Conservation (phyloP, 92 coral and sea anemone species). For the Porites divaricata region DNA sequence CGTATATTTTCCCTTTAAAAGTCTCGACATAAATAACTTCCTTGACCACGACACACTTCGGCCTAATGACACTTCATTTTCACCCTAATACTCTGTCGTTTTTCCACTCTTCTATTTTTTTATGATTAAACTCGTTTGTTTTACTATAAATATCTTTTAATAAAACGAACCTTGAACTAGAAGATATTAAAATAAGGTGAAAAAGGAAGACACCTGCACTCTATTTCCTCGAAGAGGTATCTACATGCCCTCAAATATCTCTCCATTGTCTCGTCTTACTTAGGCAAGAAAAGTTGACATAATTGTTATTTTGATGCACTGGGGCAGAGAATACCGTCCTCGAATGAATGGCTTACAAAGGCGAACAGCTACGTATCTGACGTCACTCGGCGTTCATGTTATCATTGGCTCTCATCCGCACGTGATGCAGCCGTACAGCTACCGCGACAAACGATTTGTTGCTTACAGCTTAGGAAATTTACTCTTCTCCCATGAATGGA, state of each 20-base stretch:
- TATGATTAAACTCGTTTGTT: neutral
- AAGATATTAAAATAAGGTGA: too few species aligned
- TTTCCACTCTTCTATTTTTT: neutral
- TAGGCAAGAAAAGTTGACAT: slow-evolving; percentile 44
- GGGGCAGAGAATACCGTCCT: slow-evolving; percentile 55
- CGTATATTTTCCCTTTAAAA: too few species aligned
- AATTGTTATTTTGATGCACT: slow-evolving; percentile 51
- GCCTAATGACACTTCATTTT: neutral
- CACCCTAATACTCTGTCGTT: neutral
- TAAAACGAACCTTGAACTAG: too few species aligned
- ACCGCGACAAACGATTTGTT: slow-evolving; percentile 36
- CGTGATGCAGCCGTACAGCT: slow-evolving; percentile 43
- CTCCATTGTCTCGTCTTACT: neutral
- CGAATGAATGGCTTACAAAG: slow-evolving; percentile 34
- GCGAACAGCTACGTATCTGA: slow-evolving; percentile 52
- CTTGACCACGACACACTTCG: too few species aligned
- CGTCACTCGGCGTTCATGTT: slow-evolving; percentile 64
- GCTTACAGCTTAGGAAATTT: slow-evolving; percentile 64
- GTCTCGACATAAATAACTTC: too few species aligned
- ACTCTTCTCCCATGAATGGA: slow-evolving; percentile 34
- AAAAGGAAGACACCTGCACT: too few species aligned
- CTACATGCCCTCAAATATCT: neutral
- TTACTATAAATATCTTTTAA: too few species aligned
- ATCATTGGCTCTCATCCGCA: slow-evolving; percentile 64
- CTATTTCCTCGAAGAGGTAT: too few species aligned